Conservation (phyloP, 2,113 vertebrate species). For the Pelecanus crispus region DNA sequence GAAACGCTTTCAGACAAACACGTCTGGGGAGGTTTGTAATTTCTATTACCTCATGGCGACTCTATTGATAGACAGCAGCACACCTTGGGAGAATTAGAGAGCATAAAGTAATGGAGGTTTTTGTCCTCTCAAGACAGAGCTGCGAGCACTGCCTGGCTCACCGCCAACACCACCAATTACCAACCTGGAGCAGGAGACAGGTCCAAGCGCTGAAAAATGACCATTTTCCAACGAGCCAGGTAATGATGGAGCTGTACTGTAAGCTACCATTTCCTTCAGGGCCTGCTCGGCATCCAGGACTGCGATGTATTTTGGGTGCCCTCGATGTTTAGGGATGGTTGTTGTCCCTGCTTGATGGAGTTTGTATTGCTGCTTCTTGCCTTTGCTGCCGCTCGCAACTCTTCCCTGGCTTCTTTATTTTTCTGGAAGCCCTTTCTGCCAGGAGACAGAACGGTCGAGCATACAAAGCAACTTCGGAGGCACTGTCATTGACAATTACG, state of each 20-base stretch:
- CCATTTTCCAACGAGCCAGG: background rate
- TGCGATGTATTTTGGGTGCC: fast-evolving
- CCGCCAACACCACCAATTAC: constrained; percentile 51
- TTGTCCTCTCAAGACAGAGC: constrained; percentile 54
- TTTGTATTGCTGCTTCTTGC: background rate
- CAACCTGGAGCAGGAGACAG: constrained; percentile 36
- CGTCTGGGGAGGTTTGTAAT: constrained; percentile 61
- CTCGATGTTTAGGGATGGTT: background rate
- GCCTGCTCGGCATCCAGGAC: background rate
- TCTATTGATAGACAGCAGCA: constrained; percentile 51
- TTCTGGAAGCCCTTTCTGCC: background rate
- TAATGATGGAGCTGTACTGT: background rate
- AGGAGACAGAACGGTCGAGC: background rate
- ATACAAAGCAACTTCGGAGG: background rate
- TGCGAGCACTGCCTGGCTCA: background rate
- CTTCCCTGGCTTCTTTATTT: background rate
- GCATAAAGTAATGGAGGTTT: constrained; percentile 51
- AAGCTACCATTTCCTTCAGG: background rate
- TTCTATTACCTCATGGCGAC: constrained; percentile 63
- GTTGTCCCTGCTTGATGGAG: background rate
- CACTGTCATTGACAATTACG: background rate
- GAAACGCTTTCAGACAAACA: constrained; percentile 62
- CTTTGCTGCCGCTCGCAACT: background rate
- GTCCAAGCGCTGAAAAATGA: background rate
- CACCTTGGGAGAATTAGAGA: constrained; percentile 57